Percentiles rank a stretch among this genome's conserved stretches.
Evolutionary conservation across 2,797 vertebrate genomes (phyloP).

Genomic region (Capromys pilorides): DNA sequence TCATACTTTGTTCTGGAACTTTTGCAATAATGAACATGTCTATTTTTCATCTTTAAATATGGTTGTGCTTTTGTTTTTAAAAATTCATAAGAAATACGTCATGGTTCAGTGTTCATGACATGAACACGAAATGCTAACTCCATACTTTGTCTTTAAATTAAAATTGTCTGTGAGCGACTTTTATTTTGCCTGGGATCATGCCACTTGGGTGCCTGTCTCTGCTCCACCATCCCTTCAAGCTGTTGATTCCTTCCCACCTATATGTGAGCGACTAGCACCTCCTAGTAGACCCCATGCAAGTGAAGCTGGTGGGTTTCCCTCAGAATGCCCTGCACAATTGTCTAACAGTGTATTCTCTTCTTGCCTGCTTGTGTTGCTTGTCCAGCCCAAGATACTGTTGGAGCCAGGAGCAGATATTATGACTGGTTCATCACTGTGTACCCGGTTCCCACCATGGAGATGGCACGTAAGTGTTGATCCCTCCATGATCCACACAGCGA

Average conservation of each 20-base stretch:
- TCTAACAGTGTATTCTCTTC: background rate
- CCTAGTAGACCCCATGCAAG: background rate
- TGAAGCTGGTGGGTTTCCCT: background rate
- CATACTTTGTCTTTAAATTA: background rate
- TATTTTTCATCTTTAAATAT: conserved; percentile 22
- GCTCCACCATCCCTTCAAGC: background rate
- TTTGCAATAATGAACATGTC: background rate
- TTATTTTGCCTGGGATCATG: background rate
- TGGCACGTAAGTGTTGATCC: background rate
- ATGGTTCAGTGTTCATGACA: background rate
- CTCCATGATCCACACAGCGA: too few relatives aligned
- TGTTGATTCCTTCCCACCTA: background rate
- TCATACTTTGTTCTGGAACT: background rate
- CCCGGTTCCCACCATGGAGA: background rate
- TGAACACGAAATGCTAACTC: background rate
- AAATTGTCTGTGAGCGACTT: background rate
- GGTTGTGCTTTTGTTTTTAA: conserved; percentile 16
- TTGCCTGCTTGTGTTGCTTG: background rate
- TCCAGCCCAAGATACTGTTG: background rate
- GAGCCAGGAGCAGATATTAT: background rate
- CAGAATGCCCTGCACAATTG: background rate
- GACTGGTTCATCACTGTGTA: background rate
- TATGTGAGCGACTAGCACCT: background rate
- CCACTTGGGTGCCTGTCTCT: background rate
- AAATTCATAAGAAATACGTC: background rate